Percentiles rank a stretch among this genome's conserved stretches.
Evolutionary conservation across 2,797 vertebrate genomes (phyloP).

Genomic region (Merluccius polli): DNA sequence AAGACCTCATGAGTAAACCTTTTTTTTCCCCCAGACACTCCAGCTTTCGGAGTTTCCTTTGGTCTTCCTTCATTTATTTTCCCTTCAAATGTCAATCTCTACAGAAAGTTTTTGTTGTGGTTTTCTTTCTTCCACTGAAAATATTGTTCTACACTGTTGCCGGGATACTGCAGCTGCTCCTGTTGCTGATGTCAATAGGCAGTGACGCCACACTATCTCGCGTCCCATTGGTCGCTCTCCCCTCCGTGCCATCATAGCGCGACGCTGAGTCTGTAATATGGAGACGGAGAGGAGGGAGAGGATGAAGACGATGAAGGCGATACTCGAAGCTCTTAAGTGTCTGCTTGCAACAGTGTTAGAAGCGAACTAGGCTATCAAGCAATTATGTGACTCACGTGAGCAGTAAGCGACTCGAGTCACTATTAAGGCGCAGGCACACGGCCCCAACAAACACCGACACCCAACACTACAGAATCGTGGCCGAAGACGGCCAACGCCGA

Average conservation of each 20-base stretch:
- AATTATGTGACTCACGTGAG: neutral
- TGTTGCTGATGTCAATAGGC: slow-evolving; percentile 64
- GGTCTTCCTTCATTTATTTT: neutral
- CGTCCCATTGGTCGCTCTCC: slow-evolving; percentile 67
- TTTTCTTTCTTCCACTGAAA: slow-evolving; percentile 16
- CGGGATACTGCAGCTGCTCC: slow-evolving; percentile 70
- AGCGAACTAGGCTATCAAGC: neutral
- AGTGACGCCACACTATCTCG: slow-evolving; percentile 60
- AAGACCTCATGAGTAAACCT: neutral
- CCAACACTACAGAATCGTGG: neutral
- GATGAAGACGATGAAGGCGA: slow-evolving; percentile 39
- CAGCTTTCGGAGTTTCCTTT: neutral
- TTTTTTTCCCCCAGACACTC: neutral
- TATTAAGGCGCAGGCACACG: neutral
- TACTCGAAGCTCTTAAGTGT: slow-evolving; percentile 46
- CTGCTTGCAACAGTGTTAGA: neutral
- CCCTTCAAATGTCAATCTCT: neutral
- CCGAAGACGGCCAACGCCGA: neutral
- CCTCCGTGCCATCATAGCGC: slow-evolving; percentile 63
- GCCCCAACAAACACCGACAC: neutral
- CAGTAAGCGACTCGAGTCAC: neutral
- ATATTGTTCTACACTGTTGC: slow-evolving; percentile 63
- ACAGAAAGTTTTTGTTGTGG: neutral
- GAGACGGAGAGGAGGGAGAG: slow-evolving; percentile 69
- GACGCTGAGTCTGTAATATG: slow-evolving; percentile 71